A percentile compares a stretch with the other conserved stretches of the same genome.
These are phyloP conservation scores for Euschistus heros DNA, from an alignment of 1,140 invertebrate species.

Conservation along the genomic window DNA sequence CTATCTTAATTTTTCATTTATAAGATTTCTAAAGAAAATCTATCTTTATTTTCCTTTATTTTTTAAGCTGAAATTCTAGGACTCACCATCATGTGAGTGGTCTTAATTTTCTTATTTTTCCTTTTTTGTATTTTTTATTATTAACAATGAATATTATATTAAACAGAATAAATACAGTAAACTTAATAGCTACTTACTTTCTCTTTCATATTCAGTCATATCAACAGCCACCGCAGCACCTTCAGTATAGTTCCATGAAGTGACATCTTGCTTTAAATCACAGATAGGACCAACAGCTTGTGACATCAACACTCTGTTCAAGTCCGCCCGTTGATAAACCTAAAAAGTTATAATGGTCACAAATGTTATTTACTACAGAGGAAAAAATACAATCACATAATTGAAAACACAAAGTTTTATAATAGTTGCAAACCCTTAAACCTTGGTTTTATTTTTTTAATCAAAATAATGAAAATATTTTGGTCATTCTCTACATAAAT, in stretches of 20 bases:
- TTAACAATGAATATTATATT: background rate
- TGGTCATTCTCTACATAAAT: too few relatives aligned
- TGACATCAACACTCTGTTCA: conserved; percentile 82
- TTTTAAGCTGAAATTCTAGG: background rate
- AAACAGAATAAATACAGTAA: background rate
- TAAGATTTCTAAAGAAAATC: too few relatives aligned
- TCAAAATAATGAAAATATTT: too few relatives aligned
- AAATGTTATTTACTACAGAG: background rate
- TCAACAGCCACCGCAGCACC: conserved; percentile 83
- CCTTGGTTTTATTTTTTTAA: too few relatives aligned
- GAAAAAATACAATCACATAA: background rate
- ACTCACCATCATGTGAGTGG: background rate
- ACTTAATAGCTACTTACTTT: conserved; percentile 47
- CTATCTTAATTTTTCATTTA: too few relatives aligned
- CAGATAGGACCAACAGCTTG: conserved; percentile 85
- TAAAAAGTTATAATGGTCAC: conserved; percentile 28
- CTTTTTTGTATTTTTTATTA: conserved; percentile 1
- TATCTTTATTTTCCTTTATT: too few relatives aligned
- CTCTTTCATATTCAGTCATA: conserved; percentile 85
- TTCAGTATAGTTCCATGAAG: conserved; percentile 73
- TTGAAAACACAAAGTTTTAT: background rate
- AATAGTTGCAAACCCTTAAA: too few relatives aligned
- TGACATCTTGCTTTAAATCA: conserved; percentile 79
- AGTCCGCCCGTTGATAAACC: conserved; percentile 87
- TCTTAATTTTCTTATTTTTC: background rate